A percentile compares a stretch with the other conserved stretches of the same genome.
Conservation (phyloP, 2,888 invertebrate species). For the Uropetala carovei region DNA sequence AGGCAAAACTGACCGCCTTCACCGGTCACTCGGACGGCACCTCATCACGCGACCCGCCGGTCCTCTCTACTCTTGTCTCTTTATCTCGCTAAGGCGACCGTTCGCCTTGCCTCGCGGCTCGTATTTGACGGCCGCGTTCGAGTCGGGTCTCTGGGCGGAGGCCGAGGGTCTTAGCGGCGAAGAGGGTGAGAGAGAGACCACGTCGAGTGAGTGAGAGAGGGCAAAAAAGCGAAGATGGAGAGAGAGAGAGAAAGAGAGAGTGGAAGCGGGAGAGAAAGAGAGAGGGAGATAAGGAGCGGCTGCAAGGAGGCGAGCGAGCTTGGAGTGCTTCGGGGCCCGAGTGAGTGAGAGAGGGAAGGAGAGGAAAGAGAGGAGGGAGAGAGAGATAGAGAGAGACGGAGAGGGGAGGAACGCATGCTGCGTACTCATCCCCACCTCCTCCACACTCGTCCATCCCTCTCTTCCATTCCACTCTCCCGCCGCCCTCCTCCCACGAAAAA, state of each 20-base stretch:
- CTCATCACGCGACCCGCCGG: neutral
- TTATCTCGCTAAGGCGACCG: slow-evolving; percentile 41
- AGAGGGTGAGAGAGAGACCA: neutral
- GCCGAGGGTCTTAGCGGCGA: neutral
- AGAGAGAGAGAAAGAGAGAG: slow-evolving; percentile 26
- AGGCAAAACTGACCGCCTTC: neutral
- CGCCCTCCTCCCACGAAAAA: neutral
- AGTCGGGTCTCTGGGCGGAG: slow-evolving; percentile 37
- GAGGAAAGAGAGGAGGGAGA: slow-evolving; percentile 11
- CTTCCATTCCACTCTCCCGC: neutral
- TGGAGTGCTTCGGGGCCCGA: slow-evolving; percentile 53
- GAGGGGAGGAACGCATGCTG: slow-evolving; percentile 26
- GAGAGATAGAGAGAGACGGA: neutral
- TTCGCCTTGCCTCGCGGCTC: slow-evolving; percentile 52
- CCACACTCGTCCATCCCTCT: slow-evolving; percentile 6
- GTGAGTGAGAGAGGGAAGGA: slow-evolving; percentile 27
- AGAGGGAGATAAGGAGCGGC: slow-evolving; percentile 2
- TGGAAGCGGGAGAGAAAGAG: neutral
- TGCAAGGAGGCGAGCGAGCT: slow-evolving; percentile 46
- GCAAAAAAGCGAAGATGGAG: slow-evolving; percentile 22
- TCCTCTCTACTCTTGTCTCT: neutral
- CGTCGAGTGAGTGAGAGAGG: neutral
- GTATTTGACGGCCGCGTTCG: slow-evolving; percentile 38
- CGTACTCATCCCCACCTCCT: slow-evolving; percentile 53
- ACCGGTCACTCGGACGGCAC: neutral